Evolutionary conservation across 1,140 invertebrate genomes (phyloP), one percentile per base, ranked within the genome.

Genomic region (Pseudomyrmex cubaensis): DNA sequence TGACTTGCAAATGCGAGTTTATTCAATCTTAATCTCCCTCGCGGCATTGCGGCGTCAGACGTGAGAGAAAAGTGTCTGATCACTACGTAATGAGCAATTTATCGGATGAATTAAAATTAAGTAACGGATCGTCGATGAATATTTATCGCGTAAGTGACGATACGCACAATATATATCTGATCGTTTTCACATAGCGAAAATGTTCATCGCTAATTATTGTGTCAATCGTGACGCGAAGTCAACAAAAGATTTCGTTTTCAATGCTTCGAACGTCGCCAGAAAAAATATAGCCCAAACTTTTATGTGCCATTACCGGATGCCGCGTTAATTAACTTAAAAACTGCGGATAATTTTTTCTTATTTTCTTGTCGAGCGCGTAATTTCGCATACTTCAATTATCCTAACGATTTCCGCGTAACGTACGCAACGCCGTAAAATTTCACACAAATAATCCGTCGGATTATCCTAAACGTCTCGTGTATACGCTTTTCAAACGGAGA

Each of bases 1-100:
- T 85, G 50, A 88, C 85, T 87, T 85, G 75, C 76, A 87, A 85
- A 87, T 88, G 59, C 70, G 59, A 35, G 5, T 17, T 73, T 76
- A 66, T 75, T 87, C 64, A 77, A 61, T 78, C 64, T 63, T 62
- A 62, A 88, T 88, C 52, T 44, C 35, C 35, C 35, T 20, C 20
- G 22, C 22, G 13, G 17, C 54, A 56, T 22, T 74, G 59, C 35
- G 69, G 80, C 35, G 35, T 84, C 87, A 87, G 57, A 76, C 35
- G 56, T 75, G 74, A 73, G 73, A 35, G 35, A 35, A 35, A 77
- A 84, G 72, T 63, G 74, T 35, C 35, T 64, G 77, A 84, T 87
- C 63, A 22, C 13, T 22, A 52, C 17, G 69, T 84, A 64, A 52
- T 8, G 9, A 48, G 50, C 69, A 82, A 82, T 75, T 82, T 57